Evolutionary conservation across 2,888 invertebrate genomes (phyloP), one percentile per base, ranked within the genome.

Genomic region (Listrodromus nycthemerus): DNA sequence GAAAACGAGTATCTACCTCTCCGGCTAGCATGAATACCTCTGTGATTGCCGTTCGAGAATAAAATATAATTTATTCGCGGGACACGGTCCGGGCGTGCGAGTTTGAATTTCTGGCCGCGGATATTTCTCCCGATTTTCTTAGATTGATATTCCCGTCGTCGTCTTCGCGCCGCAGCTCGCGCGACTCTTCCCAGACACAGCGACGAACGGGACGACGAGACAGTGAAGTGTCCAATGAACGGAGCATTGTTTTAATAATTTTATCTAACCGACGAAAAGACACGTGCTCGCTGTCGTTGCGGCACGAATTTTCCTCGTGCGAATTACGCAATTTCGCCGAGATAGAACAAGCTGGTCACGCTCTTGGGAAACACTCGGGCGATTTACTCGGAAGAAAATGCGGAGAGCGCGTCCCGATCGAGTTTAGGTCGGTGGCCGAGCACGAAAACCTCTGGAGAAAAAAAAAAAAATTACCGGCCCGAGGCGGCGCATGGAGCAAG

Each of bases 41-140:
- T 88, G 91, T 92, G 92, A 92, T 92, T 92, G 92, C 90, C 87
- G 91, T 30, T 91, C 89, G 90, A 88, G 88, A 82, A 88, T 89
- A 92, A 85, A 91, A 89, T 90, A 89, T 91, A 91, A 92, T 92
- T 92, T 92, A 90, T 89, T 89, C 91, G 85, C 79, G 86, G 88
- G 87, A 87, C 89, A 85, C 83, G 80, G 86, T 86, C 86, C 86
- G 84, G 52, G 70, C 71, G 75, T 61, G 74, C 33, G 65, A 75
- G 50, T 65, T 33, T 61, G 71, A 81, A 63, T 69, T 67, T 77
- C 63, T 52, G 52, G 19, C 52, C 45, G 48, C 45, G 50, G 78
- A 84, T 82, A 85, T 85, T 79, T 66, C 77, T 78, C 78, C 65
- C 78, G 83, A 82, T 85, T 87, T 61, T 82, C 63, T 77, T 78